Conservation (phyloP, 2,113 vertebrate genomes). For the Oxyura jamaicensis region DNA sequence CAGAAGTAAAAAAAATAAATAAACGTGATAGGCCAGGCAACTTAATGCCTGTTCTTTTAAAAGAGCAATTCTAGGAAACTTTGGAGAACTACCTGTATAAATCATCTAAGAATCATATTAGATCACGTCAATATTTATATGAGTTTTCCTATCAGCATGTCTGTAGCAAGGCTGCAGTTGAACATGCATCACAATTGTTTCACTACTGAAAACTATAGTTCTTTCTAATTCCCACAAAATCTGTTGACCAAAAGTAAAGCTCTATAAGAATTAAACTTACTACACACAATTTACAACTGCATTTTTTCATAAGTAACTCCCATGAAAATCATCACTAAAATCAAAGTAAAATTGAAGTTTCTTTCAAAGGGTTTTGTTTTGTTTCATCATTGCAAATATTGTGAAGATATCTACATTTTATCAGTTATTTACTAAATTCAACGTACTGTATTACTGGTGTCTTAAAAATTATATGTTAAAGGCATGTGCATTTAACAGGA, state of each 20-base stretch:
- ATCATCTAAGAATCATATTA: neutral
- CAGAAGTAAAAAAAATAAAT: slow-evolving; percentile 2
- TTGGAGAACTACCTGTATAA: neutral
- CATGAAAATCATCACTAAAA: neutral
- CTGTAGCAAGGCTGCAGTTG: neutral
- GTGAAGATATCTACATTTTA: neutral
- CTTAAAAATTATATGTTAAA: neutral
- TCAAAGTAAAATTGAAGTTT: neutral
- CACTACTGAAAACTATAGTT: neutral
- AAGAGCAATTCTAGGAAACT: neutral
- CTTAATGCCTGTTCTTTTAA: neutral
- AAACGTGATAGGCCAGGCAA: neutral
- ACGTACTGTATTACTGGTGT: neutral
- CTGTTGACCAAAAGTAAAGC: neutral
- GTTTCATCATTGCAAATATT: neutral
- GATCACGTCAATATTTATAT: neutral
- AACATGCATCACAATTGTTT: neutral
- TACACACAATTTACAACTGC: fast-evolving
- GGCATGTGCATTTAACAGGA: neutral
- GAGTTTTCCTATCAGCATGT: neutral
- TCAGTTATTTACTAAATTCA: neutral
- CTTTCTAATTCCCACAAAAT: neutral
- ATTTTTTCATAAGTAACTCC: neutral
- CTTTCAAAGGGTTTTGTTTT: neutral
- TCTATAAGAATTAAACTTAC: neutral